phyloP scores from a whole-genome alignment of 2,888 invertebrate genomes.

The Polymixis flavicincta region DNA sequence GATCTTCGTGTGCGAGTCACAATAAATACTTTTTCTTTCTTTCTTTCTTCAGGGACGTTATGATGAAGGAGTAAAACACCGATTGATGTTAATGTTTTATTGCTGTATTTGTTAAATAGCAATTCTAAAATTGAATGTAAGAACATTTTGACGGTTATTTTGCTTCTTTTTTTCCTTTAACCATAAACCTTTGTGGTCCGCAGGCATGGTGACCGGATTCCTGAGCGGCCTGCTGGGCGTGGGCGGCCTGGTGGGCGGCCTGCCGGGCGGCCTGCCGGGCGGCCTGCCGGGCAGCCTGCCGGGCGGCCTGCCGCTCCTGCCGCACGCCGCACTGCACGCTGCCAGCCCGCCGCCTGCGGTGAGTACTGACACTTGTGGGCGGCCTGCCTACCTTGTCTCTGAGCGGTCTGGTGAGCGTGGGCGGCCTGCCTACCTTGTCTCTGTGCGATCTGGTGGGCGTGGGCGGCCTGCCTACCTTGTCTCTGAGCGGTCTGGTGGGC shows the following conservation, averaged over 20 bases:
- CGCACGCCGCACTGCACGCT: slow-evolving; percentile 64
- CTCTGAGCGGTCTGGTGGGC: background rate
- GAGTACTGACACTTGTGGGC: background rate
- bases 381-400: too few relatives aligned
- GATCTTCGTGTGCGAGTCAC: too few relatives aligned
- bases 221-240: slow-evolving; percentile 79
- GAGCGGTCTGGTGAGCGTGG: too few relatives aligned
- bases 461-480: background rate
- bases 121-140: too few relatives aligned
- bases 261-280: slow-evolving; percentile 79
- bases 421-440: too few relatives aligned
- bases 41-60: too few relatives aligned
- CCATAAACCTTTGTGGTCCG: background rate
- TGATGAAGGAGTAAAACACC: too few relatives aligned
- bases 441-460: slow-evolving; percentile 23
- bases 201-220: slow-evolving; percentile 86
- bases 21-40: too few relatives aligned
- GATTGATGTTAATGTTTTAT: too few relatives aligned
- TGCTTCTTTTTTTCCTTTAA: background rate
- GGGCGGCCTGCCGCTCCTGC: slow-evolving; percentile 81
- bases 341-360: slow-evolving; percentile 20
- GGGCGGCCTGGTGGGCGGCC: slow-evolving; percentile 82
- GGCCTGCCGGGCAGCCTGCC: slow-evolving; percentile 81
- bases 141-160: too few relatives aligned
- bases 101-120: background rate